Evolutionary conservation across 2,797 vertebrate genomes (phyloP).

Genomic region (Chaetophractus vellerosus): DNA sequence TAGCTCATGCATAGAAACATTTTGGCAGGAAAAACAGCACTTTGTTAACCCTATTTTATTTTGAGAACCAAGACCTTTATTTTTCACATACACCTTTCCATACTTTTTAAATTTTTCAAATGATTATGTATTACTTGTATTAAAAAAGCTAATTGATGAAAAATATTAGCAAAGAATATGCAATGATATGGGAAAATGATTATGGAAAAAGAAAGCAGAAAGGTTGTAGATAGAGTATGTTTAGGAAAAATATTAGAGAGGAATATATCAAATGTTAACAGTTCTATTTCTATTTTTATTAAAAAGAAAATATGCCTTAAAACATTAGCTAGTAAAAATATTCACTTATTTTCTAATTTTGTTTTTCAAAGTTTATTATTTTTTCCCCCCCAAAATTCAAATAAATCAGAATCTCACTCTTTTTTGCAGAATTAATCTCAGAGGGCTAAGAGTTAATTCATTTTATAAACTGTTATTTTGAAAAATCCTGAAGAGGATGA

Average conservation of each 20-base stretch:
- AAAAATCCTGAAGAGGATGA: slow-evolving; percentile 33
- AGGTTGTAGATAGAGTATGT: background rate
- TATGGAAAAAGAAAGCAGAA: background rate
- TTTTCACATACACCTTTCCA: background rate
- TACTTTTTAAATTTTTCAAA: slow-evolving; percentile 39
- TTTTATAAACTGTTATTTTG: background rate
- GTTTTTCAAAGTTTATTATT: slow-evolving; percentile 22
- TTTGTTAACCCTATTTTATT: slow-evolving; percentile 39
- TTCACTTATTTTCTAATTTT: slow-evolving; percentile 7
- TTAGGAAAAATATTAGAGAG: slow-evolving; percentile 4
- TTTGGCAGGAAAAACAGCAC: background rate
- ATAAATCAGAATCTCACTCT: slow-evolving; percentile 46
- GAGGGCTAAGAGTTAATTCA: background rate
- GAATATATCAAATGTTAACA: slow-evolving; percentile 36
- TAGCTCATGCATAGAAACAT: background rate
- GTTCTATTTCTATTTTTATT: slow-evolving; percentile 25
- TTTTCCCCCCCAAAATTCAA: slow-evolving; percentile 69
- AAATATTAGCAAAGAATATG: slow-evolving; percentile 31
- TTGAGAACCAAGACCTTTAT: background rate
- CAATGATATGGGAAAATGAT: slow-evolving; percentile 6
- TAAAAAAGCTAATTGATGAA: background rate
- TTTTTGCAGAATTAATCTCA: slow-evolving; percentile 61
- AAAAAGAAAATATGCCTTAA: slow-evolving; percentile 48
- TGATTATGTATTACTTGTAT: slow-evolving; percentile 14
- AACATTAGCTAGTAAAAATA: slow-evolving; percentile 40